Evolutionary conservation across 2,797 vertebrate species (phyloP).

Genomic region (Rhynchotus rufescens): DNA sequence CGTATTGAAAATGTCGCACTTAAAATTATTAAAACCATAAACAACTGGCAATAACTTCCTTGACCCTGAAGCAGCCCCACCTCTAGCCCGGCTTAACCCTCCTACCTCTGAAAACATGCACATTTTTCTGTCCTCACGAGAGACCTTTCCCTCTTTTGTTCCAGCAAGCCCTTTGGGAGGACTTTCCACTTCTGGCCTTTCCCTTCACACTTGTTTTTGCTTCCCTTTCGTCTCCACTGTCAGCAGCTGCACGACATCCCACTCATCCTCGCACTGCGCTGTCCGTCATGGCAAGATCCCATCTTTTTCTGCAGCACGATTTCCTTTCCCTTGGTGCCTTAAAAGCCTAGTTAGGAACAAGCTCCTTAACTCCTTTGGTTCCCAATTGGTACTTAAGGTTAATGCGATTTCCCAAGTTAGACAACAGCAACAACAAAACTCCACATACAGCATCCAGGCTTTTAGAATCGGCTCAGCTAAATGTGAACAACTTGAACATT

Average conservation of each 20-base stretch:
- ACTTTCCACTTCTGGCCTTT: neutral
- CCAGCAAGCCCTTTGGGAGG: neutral
- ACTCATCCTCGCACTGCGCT: neutral
- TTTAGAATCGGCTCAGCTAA: neutral
- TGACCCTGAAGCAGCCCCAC: fast-evolving
- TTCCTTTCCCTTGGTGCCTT: fast-evolving
- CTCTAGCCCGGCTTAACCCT: neutral
- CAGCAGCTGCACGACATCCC: neutral
- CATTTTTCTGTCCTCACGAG: neutral
- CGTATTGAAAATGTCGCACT: neutral
- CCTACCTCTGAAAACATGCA: neutral
- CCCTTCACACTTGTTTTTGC: neutral
- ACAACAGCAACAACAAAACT: neutral
- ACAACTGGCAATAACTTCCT: too few relatives aligned
- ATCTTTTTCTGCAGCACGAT: neutral
- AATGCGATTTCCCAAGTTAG: neutral
- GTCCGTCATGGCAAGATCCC: neutral
- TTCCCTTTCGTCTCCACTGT: neutral
- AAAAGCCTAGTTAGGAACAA: neutral
- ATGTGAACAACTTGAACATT: neutral
- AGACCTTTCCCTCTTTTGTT: neutral
- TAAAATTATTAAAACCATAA: too few relatives aligned
- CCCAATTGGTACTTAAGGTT: neutral
- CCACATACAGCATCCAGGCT: neutral
- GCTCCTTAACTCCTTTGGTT: neutral